Evolutionary conservation across 2,888 invertebrate genomes (phyloP), one percentile per base, ranked within the genome.

Genomic region (Parnassius glacialis): DNA sequence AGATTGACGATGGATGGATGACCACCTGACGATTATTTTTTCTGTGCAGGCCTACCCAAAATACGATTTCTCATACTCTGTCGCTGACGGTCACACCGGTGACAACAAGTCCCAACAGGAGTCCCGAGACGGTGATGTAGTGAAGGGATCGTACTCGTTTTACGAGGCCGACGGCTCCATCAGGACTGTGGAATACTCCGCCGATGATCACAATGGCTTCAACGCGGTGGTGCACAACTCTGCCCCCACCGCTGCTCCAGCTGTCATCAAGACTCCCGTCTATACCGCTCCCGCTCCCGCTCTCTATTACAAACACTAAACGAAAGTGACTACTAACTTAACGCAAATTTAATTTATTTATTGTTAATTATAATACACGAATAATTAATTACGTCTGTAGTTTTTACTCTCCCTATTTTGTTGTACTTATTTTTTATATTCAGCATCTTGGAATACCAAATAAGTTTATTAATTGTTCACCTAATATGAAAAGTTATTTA

Each of bases 101-200:
- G 92, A 92, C 82, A 83, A 85, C 77, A 92, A 92, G 79, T 81
- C 83, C 66, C 91, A 90, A 75, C 88, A 90, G 67, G 92, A 92
- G 70, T 68, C 74, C 67, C 84, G 87, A 64, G 92, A 92, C 64
- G 92, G 92, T 58, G 92, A 92, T 71, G 83, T 82, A 3, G 91
- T 92, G 56, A 88, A 91, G 74, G 92, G 92, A 67, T 83, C 86
- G 10, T 90, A 92, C 81, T 86, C 88, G 13, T 81, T 92, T 69
- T 79, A 84, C 63, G 91, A 92, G 74, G 87, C 61, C 61, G 92
- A 92, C 69, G 92, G 92, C 70, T 90, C 91, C 74, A 75, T 86
- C 72, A 83, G 91, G 65, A 90, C 89, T 61, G 92, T 92, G 57
- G 86, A 90, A 70, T 92, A 92, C 83, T 78, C 88, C 70, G 90